phyloP scores from a whole-genome alignment of 2,888 invertebrate species.

The Syrista parreyssii region DNA sequence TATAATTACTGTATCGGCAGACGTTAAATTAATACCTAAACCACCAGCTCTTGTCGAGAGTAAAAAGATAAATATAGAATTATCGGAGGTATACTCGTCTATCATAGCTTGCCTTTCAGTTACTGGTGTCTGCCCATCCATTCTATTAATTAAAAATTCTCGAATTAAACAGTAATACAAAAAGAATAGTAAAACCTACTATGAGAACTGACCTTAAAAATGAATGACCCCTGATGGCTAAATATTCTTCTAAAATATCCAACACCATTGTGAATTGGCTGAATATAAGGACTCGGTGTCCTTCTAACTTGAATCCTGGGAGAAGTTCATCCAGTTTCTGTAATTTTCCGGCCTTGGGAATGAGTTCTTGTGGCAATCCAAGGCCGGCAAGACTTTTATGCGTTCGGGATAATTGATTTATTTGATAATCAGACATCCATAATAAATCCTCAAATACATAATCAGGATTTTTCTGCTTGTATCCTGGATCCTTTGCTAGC shows the following conservation, averaged over 20 bases:
- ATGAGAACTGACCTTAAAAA: conserved; percentile 70
- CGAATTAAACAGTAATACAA: not conserved
- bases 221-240: conserved; percentile 77
- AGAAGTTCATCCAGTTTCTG: conserved; percentile 81
- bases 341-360: conserved; percentile 91
- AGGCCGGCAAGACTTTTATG: conserved; percentile 75
- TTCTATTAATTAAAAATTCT: conserved; percentile 63
- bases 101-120: conserved; percentile 88
- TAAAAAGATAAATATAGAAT: conserved; percentile 87
- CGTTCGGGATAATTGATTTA: conserved; percentile 80
- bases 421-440: conserved; percentile 92
- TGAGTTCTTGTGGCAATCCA: conserved; percentile 75
- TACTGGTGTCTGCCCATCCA: conserved; percentile 93
- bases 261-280: conserved; percentile 97
- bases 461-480: conserved; percentile 81
- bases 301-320: conserved; percentile 77
- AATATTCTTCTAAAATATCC: conserved; percentile 91
- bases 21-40: conserved; percentile 93
- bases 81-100: conserved; percentile 85
- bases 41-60: conserved; percentile 95
- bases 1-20: conserved; percentile 94
- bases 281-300: conserved; percentile 90
- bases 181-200: not conserved
- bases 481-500: conserved; percentile 74
- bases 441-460: conserved; percentile 89